Evolutionary conservation across 2,797 vertebrate species (phyloP), one percentile per base, ranked within the genome.

Genomic region (Bradypodion pumilum): DNA sequence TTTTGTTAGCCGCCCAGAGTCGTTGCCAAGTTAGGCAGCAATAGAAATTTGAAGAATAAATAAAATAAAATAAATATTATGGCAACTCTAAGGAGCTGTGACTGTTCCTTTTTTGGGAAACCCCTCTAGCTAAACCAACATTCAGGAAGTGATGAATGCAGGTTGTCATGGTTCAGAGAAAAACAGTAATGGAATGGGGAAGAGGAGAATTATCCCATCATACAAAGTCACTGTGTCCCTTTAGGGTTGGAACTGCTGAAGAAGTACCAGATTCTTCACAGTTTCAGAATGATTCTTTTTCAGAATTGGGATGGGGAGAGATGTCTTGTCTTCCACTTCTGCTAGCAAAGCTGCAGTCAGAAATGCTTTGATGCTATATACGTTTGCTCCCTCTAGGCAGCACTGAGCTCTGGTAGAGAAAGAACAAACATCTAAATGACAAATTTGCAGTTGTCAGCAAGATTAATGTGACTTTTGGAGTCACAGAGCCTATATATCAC

Each of bases 391-490:
- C 63, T 27, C 15, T 49, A 49, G 65, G 42, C 56, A 77, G 3
- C 66, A 19, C 10, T 59, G 42, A 32, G 42, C 40, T 44, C n/a
- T 46, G 12, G n/a, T 62, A 49, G 63, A 74, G 65, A 40, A 23
- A 83, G 13, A 76, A 69, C n/a, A 68, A 69, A 69, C 32, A 32
- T 78, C 81, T 85, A 44, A 25, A 40, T 83, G 85, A 85, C 66
- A 74, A 29, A 89, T 32, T 73, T 65, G 59, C 69, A 65, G 32
- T 29, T 32, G 68, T 78, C 75, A 70, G 74, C 40, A 32, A 74
- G 73, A 83, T 73, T 46, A 88, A 87, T 52, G 56, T 52, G 15
- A 70, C 68, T 83, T 85, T 75, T 85, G 52, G 88, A 83, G 66
- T 65, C 25, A 0, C 49, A 70, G 82, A 62, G 70, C 49, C 81